These are phyloP conservation scores for Aphrophora alni DNA, from an alignment of 2,888 invertebrate species.

Conservation along the genomic window DNA sequence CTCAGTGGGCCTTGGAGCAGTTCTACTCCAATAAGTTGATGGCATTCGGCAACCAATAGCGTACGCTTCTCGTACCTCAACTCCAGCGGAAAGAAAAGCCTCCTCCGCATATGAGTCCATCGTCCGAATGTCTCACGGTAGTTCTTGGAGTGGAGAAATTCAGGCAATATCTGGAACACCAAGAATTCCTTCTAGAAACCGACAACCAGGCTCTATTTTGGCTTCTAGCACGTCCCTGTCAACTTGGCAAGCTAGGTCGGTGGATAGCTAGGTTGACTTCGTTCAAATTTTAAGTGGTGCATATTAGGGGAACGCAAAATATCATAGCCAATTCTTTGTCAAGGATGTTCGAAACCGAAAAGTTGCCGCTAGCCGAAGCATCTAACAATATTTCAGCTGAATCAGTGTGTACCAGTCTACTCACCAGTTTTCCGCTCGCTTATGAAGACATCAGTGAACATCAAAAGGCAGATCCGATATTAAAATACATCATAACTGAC, in stretches of 20 bases:
- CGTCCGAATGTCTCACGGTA: conserved; percentile 22
- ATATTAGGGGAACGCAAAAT: conserved; percentile 17
- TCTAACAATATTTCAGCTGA: neutral
- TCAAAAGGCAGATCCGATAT: neutral
- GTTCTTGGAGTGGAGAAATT: conserved; percentile 23
- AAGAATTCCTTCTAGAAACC: conserved; percentile 17
- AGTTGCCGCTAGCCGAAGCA: no score
- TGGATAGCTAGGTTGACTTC: conserved; percentile 5
- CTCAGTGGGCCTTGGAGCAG: conserved; percentile 19
- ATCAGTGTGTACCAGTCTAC: neutral
- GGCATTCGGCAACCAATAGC: conserved; percentile 25
- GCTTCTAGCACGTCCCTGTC: neutral
- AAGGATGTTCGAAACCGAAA: neutral
- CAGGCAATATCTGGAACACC: conserved; percentile 17
- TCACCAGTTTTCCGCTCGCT: neutral
- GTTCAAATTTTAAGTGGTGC: neutral
- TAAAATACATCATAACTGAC: no score
- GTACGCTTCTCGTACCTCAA: conserved; percentile 16
- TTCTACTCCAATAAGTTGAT: conserved; percentile 18
- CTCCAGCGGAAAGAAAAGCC: neutral
- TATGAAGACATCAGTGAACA: neutral
- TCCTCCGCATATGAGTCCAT: conserved; percentile 18
- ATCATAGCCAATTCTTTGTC: conserved; percentile 14
- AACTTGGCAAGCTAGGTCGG: conserved; percentile 11
- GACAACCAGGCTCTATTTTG: conserved; percentile 28